Evolutionary conservation across 2,797 vertebrate genomes (phyloP), one percentile per base, ranked within the genome.

Genomic region (Mareca penelope): DNA sequence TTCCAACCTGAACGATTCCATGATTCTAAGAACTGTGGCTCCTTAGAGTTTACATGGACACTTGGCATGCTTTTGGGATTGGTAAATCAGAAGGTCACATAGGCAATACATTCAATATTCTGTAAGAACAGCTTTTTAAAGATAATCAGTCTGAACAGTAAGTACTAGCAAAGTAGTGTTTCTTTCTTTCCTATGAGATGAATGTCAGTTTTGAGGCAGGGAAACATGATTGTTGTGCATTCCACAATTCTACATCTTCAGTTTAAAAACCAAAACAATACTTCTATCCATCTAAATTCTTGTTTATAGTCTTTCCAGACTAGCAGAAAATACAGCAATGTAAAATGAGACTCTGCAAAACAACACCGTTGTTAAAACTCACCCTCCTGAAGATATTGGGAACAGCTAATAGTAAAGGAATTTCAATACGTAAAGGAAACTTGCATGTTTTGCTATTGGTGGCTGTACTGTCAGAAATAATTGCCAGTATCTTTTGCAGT

Each of bases 401-500:
- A 67, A 48, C 35, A 56, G 29, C 52, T 80, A 79, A 59, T 33
- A 55, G 60, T 39, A 57, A 72, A 82, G 28, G 56, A 63, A 57
- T 90, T 73, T 55, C 64, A 68, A 59, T 71, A 75, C 22, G 53
- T 75, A 31, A 57, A 60, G 44, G 50, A 85, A 82, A 85, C 40
- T 6, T 71, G 15, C n/a, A 42, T 12, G 12, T 91, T 82, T 73
- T 79, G n/a, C 33, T 82, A 6, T 80, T 44, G 56, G 60, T 33
- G 77, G 56, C 23, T 70, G 21, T 77, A 37, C 37, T 83, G 48
- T 75, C 75, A 59, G 79, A 92, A 95, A 50, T 91, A 96, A 96
- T 95, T 86, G 56, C 46, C 68, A 72, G 12, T 94, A 37, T 94
- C 90, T 97, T 86, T 97, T 97, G 88, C 98, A 99, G 97, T 98